phyloP scores from a whole-genome alignment of 2,113 vertebrate species.

The Tautogolabrus adspersus region DNA sequence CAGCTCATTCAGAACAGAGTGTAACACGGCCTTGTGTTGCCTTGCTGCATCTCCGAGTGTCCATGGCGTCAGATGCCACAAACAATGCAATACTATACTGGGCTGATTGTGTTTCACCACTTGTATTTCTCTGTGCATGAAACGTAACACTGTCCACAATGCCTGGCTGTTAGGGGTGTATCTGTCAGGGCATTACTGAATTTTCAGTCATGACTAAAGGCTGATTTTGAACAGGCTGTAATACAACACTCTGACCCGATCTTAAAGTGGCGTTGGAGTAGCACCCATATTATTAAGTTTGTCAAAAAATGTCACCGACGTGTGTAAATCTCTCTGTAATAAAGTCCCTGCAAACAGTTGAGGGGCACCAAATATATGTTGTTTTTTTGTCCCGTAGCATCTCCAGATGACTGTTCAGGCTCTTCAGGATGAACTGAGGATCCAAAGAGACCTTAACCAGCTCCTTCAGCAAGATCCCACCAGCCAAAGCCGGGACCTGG shows the following conservation, averaged over 20 bases:
- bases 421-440: constrained; percentile 95
- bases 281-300: neutral
- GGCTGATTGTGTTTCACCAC: constrained; percentile 75
- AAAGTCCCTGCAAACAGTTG: neutral
- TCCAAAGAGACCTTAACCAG: constrained; percentile 97
- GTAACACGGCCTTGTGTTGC: constrained; percentile 64
- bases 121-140: constrained; percentile 65
- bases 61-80: constrained; percentile 71
- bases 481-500: constrained; percentile 82
- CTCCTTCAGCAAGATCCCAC: constrained; percentile 91
- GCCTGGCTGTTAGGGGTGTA: constrained; percentile 16
- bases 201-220: constrained; percentile 38
- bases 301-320: neutral
- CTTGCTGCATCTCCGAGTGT: constrained; percentile 62
- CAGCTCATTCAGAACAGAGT: constrained; percentile 70
- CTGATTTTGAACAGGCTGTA: constrained; percentile 33
- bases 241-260: constrained; percentile 22
- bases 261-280: neutral
- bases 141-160: constrained; percentile 66
- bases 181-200: constrained; percentile 25
- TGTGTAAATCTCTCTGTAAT: constrained; percentile 6
- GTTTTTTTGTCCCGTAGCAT: constrained; percentile 84
- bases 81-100: constrained; percentile 76
- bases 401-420: constrained; percentile 99
- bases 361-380: neutral